phyloP scores from a whole-genome alignment of 2,797 vertebrate genomes.

The Bradypus variegatus region DNA sequence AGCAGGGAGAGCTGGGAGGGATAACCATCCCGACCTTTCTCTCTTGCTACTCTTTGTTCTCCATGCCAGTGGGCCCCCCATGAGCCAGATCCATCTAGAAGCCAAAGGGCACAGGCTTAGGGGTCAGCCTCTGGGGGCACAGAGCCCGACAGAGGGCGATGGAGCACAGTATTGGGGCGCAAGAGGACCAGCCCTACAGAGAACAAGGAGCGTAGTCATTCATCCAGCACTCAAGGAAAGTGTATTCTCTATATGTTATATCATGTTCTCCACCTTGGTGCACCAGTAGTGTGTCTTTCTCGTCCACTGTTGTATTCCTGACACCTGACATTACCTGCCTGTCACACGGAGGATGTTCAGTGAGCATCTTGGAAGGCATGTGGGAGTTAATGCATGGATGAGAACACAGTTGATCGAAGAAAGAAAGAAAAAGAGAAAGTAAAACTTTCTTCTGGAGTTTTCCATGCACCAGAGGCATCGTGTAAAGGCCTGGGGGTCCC shows the following conservation, averaged over 20 bases:
- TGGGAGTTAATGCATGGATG: not conserved
- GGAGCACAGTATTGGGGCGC: no score
- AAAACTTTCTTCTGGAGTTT: not conserved
- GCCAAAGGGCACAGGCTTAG: not conserved
- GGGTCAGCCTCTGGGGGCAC: not conserved
- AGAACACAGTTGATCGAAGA: no score
- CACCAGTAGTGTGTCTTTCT: rapidly evolving
- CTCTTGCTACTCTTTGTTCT: not conserved
- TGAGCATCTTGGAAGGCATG: not conserved
- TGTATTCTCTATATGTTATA: not conserved
- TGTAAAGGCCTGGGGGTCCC: not conserved
- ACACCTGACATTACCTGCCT: not conserved
- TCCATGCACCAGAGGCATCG: not conserved
- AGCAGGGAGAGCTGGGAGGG: not conserved
- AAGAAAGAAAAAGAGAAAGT: not conserved
- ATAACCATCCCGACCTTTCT: no score
- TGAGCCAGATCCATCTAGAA: not conserved
- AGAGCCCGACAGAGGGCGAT: not conserved
- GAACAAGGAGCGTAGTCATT: not conserved
- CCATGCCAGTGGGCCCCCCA: rapidly evolving
- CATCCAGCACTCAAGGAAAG: rapidly evolving
- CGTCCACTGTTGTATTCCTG: rapidly evolving
- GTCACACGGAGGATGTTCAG: not conserved
- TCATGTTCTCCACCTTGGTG: rapidly evolving
- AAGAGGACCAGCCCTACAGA: not conserved